phyloP scores from a whole-genome alignment of 2,888 invertebrate genomes.

The Agonopterix heracliana region DNA sequence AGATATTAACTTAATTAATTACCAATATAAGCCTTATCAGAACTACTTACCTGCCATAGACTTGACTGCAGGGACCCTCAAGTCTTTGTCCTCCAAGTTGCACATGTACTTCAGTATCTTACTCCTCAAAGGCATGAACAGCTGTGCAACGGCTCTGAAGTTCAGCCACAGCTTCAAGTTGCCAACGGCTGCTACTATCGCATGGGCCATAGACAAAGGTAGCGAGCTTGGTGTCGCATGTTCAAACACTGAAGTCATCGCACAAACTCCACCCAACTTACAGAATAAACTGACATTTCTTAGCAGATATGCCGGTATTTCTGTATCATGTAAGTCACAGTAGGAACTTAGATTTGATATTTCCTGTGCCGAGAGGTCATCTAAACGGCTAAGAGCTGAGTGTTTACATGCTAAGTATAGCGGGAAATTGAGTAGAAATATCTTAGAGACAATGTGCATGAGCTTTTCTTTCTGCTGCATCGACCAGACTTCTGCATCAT shows the following conservation, averaged over 20 bases:
- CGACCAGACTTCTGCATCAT: slow-evolving; percentile 79
- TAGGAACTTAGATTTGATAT: slow-evolving; percentile 85
- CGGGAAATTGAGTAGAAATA: slow-evolving; percentile 92
- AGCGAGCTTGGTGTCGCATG: slow-evolving; percentile 82
- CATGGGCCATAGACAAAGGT: slow-evolving; percentile 92
- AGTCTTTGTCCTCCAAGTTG: slow-evolving; percentile 92
- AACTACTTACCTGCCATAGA: slow-evolving; percentile 88
- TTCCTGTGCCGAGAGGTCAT: slow-evolving; percentile 90
- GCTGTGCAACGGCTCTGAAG: slow-evolving; percentile 90
- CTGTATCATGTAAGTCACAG: slow-evolving; percentile 95
- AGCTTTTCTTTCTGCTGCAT: slow-evolving; percentile 92
- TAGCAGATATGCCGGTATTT: slow-evolving; percentile 92
- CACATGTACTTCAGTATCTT: slow-evolving; percentile 95
- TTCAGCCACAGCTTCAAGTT: slow-evolving; percentile 96
- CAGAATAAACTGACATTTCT: slow-evolving; percentile 96
- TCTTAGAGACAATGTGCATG: slow-evolving; percentile 90
- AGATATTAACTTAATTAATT: too few relatives aligned
- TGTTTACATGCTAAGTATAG: slow-evolving; percentile 92
- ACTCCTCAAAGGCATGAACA: slow-evolving; percentile 90
- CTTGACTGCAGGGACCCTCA: slow-evolving; percentile 90
- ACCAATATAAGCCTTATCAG: too few relatives aligned
- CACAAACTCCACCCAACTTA: slow-evolving; percentile 91
- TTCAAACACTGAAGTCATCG: slow-evolving; percentile 92
- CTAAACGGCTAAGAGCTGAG: slow-evolving; percentile 85
- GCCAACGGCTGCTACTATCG: slow-evolving; percentile 92